These are phyloP conservation scores for Sinohyriopsis cumingii DNA, from an alignment of 2,888 invertebrate genomes.

Conservation along the genomic window DNA sequence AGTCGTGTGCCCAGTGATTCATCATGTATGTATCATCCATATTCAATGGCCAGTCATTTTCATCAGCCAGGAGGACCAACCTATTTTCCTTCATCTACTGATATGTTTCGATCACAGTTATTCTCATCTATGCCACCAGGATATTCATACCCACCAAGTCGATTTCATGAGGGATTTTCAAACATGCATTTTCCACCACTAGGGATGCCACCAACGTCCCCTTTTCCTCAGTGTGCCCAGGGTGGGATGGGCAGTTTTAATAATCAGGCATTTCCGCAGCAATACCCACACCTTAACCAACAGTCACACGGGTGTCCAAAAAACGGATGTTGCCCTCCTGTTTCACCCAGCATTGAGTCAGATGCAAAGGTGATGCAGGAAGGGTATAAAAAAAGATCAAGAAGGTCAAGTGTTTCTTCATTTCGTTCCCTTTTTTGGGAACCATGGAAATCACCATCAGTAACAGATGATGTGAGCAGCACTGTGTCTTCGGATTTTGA, in stretches of 20 bases:
- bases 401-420: constrained; percentile 3
- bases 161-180: constrained; percentile 37
- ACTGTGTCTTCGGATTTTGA: constrained; percentile 48
- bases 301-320: constrained; percentile 54
- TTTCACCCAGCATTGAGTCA: constrained; percentile 49
- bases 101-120: constrained; percentile 45
- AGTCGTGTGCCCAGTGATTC: constrained; percentile 37
- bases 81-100: constrained; percentile 41
- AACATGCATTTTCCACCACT: constrained; percentile 34
- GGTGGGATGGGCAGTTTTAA: constrained; percentile 30
- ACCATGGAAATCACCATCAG: constrained; percentile 25
- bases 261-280: constrained; percentile 36
- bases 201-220: constrained; percentile 31
- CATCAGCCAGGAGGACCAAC: constrained; percentile 42
- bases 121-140: constrained; percentile 43
- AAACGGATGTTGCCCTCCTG: constrained; percentile 58
- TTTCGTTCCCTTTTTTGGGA: constrained; percentile 16
- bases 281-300: constrained; percentile 39
- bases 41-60: constrained; percentile 33
- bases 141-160: constrained; percentile 40
- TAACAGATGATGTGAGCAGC: constrained; percentile 32
- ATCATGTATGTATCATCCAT: constrained; percentile 41
- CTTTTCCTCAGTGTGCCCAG: constrained; percentile 36
- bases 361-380: constrained; percentile 53
- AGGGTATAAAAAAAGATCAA: constrained; percentile 40